A percentile compares a stretch with the other conserved stretches of the same genome.
Conservation (phyloP, 2,113 vertebrate species). For the Calidris pugnax region DNA sequence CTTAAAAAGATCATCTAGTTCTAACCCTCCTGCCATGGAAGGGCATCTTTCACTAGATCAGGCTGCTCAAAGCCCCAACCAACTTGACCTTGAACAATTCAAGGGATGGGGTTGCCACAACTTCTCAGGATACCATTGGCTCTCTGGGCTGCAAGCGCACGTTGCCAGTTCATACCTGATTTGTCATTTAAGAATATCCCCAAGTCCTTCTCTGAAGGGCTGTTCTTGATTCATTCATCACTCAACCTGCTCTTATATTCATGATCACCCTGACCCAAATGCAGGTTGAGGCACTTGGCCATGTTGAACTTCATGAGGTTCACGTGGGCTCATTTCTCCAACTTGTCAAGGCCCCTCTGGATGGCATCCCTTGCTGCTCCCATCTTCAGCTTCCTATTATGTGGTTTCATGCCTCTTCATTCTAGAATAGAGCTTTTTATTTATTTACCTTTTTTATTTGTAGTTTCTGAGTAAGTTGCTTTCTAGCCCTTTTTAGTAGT, state of each 20-base stretch:
- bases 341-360: neutral
- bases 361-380: neutral
- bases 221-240: neutral
- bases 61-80: neutral
- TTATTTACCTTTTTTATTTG: neutral
- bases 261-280: neutral
- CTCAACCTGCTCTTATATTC: neutral
- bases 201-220: neutral
- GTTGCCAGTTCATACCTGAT: neutral
- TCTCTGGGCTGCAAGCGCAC: neutral
- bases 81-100: neutral
- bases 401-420: neutral
- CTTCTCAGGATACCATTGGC: neutral
- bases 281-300: neutral
- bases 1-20: neutral
- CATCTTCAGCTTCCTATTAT: neutral
- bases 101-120: too few relatives aligned
- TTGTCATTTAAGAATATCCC: neutral
- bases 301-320: neutral
- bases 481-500: neutral
- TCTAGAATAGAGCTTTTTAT: neutral
- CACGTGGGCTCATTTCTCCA: neutral
- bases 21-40: fast-evolving
- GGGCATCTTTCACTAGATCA: neutral
- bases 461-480: neutral